phyloP scores from a whole-genome alignment of 2,797 vertebrate species.

The Ceyx erithaca region DNA sequence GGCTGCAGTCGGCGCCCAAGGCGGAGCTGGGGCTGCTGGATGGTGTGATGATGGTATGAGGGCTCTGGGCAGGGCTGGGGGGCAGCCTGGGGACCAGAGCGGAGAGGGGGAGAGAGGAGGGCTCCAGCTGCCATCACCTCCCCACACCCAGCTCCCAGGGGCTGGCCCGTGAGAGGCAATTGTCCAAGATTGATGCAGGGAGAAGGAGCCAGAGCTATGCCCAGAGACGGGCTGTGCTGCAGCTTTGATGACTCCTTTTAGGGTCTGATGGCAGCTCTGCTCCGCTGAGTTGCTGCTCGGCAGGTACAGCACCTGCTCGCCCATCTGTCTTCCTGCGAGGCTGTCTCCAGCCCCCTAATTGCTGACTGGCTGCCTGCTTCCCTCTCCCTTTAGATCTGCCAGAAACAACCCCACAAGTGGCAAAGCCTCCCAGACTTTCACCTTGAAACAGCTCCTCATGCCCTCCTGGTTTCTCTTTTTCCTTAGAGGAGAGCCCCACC shows the following conservation, averaged over 20 bases:
- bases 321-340: constrained; percentile 48
- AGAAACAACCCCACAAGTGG: not conserved
- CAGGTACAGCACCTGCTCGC: constrained; percentile 58
- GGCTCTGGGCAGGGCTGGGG: not conserved
- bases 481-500: not conserved
- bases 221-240: not conserved
- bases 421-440: constrained; percentile 37
- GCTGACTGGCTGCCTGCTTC: constrained; percentile 26
- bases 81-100: not conserved
- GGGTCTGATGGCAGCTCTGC: constrained; percentile 53
- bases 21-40: constrained; percentile 92
- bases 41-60: constrained; percentile 96
- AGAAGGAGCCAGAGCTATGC: not conserved
- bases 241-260: constrained; percentile 47
- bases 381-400: not conserved
- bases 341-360: not conserved
- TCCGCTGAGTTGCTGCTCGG: constrained; percentile 1
- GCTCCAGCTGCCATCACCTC: not conserved
- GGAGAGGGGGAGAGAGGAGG: not conserved
- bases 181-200: rapidly evolving
- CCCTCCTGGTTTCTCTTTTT: not conserved
- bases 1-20: constrained; percentile 88
- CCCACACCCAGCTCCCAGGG: rapidly evolving
- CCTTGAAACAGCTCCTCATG: not conserved
- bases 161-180: not conserved